Conservation (phyloP, 1,140 invertebrate genomes). For the Euwallacea similis region DNA sequence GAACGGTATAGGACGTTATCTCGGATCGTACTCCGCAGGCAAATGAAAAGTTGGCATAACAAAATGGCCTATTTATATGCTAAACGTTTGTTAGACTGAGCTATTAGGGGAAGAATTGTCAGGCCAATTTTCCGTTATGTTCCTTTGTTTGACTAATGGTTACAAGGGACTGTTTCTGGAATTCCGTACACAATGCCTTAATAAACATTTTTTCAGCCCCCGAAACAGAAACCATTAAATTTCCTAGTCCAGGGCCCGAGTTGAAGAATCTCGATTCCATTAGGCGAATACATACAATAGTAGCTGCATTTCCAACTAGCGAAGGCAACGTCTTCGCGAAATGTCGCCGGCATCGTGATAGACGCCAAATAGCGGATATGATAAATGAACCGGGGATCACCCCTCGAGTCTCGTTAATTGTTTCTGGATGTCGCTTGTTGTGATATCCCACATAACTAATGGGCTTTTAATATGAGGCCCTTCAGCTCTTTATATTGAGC, state of each 20-base stretch:
- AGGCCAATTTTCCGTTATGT: background rate
- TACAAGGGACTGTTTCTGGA: no score
- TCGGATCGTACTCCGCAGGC: conserved; percentile 10
- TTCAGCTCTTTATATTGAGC: no score
- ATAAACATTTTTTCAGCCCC: no score
- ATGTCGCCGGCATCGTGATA: conserved; percentile 22
- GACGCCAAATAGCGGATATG: conserved; percentile 20
- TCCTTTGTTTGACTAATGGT: background rate
- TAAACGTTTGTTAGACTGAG: background rate
- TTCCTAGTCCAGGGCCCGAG: no score
- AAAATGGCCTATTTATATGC: conserved; percentile 16
- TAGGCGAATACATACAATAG: no score
- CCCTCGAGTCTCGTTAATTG: conserved; percentile 26
- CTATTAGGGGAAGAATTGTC: conserved; percentile 1
- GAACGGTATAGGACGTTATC: conserved; percentile 17
- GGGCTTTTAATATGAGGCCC: conserved; percentile 21
- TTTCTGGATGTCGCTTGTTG: conserved; percentile 24
- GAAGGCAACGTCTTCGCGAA: background rate
- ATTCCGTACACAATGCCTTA: no score
- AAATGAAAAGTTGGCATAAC: conserved; percentile 22
- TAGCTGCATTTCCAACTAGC: no score
- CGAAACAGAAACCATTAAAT: no score
- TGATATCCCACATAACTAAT: conserved; percentile 19
- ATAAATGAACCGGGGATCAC: conserved; percentile 18
- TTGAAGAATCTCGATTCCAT: no score